A percentile compares a stretch with the other conserved stretches of the same genome.
Evolutionary conservation across 2,888 invertebrate genomes (phyloP).

Genomic region (Eilema depressum): DNA sequence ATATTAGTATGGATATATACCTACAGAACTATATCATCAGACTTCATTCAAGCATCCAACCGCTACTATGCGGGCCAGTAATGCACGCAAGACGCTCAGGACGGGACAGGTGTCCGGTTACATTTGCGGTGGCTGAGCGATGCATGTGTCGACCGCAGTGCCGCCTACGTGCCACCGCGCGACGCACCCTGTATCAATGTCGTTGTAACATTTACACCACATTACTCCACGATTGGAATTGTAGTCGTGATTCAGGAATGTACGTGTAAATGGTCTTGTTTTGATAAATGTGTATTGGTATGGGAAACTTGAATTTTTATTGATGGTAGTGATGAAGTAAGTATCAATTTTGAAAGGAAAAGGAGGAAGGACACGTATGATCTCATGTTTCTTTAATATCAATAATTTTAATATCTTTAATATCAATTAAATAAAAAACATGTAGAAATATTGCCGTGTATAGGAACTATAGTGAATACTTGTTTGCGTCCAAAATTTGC

Average conservation of each 20-base stretch:
- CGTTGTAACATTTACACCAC: constrained; percentile 48
- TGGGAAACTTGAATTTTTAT: not conserved
- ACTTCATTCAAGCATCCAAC: constrained; percentile 25
- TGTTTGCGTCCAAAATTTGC: no score
- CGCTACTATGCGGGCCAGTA: constrained; percentile 33
- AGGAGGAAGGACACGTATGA: no score
- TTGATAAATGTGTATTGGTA: not conserved
- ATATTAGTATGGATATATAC: no score
- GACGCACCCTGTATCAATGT: constrained; percentile 53
- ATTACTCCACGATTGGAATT: constrained; percentile 45
- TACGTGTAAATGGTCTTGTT: constrained; percentile 3
- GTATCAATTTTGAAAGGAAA: no score
- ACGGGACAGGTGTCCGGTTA: constrained; percentile 67
- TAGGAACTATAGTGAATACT: no score
- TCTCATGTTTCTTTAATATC: no score
- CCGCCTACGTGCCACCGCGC: constrained; percentile 35
- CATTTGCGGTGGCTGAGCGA: constrained; percentile 66
- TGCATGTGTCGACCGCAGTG: constrained; percentile 50
- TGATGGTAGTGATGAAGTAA: not conserved
- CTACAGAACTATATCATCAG: not conserved
- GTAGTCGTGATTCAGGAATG: constrained; percentile 37
- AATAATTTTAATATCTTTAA: no score
- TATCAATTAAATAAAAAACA: no score
- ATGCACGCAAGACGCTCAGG: constrained; percentile 51
- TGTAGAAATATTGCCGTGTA: no score